Evolutionary conservation across 2,888 invertebrate genomes (phyloP), one percentile per base, ranked within the genome.

Genomic region (Pecten maximus): DNA sequence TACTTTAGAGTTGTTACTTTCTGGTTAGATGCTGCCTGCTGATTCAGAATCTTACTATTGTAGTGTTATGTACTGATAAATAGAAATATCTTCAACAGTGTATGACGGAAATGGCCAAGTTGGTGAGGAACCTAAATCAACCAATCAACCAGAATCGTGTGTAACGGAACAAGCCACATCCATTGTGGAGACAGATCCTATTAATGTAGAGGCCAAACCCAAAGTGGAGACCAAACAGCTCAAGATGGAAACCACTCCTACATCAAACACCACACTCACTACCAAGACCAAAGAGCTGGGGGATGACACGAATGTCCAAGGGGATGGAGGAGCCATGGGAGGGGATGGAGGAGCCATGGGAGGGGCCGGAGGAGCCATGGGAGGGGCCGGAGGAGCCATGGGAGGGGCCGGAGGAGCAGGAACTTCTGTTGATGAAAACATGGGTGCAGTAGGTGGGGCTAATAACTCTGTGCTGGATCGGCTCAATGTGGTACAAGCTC

Each of bases 401-500:
- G 40, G 40, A 40, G 40, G 44, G n/a, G 88, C 28, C 16, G 35
- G 35, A 23, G 28, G n/a, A 39, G 39, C 88, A 39, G 40, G 10
- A 60, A 40, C 89, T 89, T 87, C 91, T 40, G 88, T 88, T 23
- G 90, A 90, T 74, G 92, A 89, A 50, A 60, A 48, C 88, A 90
- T 89, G 15, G 92, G 92, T 1, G 92, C 92, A 39, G 92, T 90
- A 48, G 92, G 91, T 39, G 91, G 92, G 28, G 74, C 90, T 2
- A 89, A 89, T 74, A 91, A 89, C 23, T 89, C 90, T 50, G 40
- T 23, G 16, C 91, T 91, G 44, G 44, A 44, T 6, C 6, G 12
- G 12, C 44, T 44, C 12, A 44, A 44, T 44, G 44, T 44, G 44
- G 44, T 74, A 28, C 74, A 74, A 74, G 74, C 74, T 35, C 35